Base-by-base conservation (phyloP, 92 coral and sea anemone species). In the Porites lobata region DNA sequence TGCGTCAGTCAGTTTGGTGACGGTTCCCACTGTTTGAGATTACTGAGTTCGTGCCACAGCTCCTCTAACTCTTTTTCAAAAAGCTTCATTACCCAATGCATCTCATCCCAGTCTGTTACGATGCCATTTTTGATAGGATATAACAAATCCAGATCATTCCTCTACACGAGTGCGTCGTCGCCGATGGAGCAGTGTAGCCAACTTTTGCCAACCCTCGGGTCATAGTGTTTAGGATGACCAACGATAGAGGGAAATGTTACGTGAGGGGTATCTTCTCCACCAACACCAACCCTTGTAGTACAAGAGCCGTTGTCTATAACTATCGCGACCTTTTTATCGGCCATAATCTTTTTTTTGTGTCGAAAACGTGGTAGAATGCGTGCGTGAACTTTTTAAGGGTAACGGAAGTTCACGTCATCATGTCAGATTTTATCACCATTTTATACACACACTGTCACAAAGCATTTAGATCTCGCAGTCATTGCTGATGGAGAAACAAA, bases 101-200 rank as follows among this genome's bases (percentile, higher is more conserved):
- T 85, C 66, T 86, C 89, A 53, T 85, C 88, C 88, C 88, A 85
- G 82, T 85, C 76, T 62, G 81, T 65, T n/a, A 85, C 88, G 65
- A 85, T 85, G 38, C 88, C 88, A 53, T 85, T 79, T 62, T 62
- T 20, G 66, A 62, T 62, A 1, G 66, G 66, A 62, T 62, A 2
- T 62, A 15, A 7, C 17, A 62, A 11, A 15, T 62, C 66, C 18
- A 62, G 8, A 17, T 15, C 21, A 17, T 20, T 15, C n/a, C 66
- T 62, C n/a, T 62, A 18, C 4, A 1, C 4, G 19, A 2, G 19
- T 7, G 66, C 66, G 66, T 62, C 66, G 21, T 14, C 66, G 19
- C 21, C 66, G 66, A 62, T 18, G 66, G 8, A 62, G n/a, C 66
- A 62, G 66, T 15, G 66, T 62, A 15, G 13, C 21, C 66, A 62